Evolutionary conservation across 2,113 vertebrate genomes (phyloP).

Genomic region (Etheostoma spectabile): DNA sequence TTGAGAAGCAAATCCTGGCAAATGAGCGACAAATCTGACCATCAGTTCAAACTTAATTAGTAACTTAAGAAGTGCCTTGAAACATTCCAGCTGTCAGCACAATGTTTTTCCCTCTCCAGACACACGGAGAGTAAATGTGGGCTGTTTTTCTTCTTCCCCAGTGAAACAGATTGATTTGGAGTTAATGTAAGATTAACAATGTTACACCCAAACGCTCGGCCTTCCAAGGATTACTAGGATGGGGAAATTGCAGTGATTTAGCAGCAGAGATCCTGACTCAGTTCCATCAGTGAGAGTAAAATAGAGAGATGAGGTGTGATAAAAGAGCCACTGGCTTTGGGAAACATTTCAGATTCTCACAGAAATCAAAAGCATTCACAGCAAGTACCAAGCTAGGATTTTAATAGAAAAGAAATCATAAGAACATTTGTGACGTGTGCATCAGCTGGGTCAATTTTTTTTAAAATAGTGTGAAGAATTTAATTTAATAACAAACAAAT

Average conservation of each 20-base stretch:
- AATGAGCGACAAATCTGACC: slow-evolving; percentile 20
- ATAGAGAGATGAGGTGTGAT: slow-evolving; percentile 6
- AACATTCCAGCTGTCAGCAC: slow-evolving; percentile 44
- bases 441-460: too few relatives aligned
- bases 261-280: neutral
- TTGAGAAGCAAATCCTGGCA: slow-evolving; percentile 18
- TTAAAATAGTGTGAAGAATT: too few relatives aligned
- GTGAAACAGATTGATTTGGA: slow-evolving; percentile 23
- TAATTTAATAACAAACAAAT: neutral
- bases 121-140: neutral
- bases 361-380: neutral
- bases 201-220: slow-evolving; percentile 8
- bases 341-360: neutral
- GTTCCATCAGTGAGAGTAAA: neutral
- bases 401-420: too few relatives aligned
- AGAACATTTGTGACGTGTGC: too few relatives aligned
- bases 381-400: neutral
- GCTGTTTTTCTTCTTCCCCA: neutral
- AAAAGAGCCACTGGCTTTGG: neutral
- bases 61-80: slow-evolving; percentile 49
- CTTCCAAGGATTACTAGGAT: slow-evolving; percentile 41
- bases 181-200: slow-evolving; percentile 31
- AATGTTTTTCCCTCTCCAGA: slow-evolving; percentile 4
- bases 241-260: slow-evolving; percentile 12
- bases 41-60: slow-evolving; percentile 47